Evolutionary conservation across 2,113 vertebrate genomes (phyloP), one percentile per base, ranked within the genome.

Genomic region (Ceyx cyanopectus): DNA sequence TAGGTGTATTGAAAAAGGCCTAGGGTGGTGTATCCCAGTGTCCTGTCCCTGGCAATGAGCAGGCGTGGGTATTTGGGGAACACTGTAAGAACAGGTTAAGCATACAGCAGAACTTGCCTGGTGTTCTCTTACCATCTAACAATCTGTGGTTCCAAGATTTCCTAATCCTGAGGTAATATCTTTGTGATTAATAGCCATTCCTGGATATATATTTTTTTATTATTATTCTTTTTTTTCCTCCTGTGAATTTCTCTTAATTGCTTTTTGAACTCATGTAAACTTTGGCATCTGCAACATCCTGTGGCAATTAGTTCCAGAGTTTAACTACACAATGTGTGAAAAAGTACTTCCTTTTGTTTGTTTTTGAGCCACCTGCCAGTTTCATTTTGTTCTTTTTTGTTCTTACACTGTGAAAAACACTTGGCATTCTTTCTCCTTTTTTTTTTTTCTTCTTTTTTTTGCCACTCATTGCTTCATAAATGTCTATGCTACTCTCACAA

Each of bases 231-330:
- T 76, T 30, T 30, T 27, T 37, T 2, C 37, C 30, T 87, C 60
- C 74, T 73, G 67, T 92, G 93, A 85, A 73, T 92, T 92, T 91
- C 81, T 94, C 27, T 91, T 91, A 95, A 94, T 87, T 96, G 87
- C 91, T 94, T 96, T 94, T 91, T 92, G 81, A 95, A 96, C 85
- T 94, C 81, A 32, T 82, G 81, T 95, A 94, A 95, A 94, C 90
- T 94, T 85, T 89, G 94, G 91, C 94, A 94, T 94, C 87, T 94
- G 79, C 81, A 91, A 66, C 94, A 94, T 95, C 93, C 94, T 96
- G 94, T 94, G 70, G 89, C 94, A 95, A 94, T 95, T 95, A 95
- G 94, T 95, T 96, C 91, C 91, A 94, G 93, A 70, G 85, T 94
- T 89, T 87, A 91, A 73, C 89, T 87, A n/a, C 85, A 66, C 81